Percentiles rank a stretch among this genome's conserved stretches.
These are phyloP conservation scores for Gobius niger DNA, from an alignment of 2,113 vertebrate species.

Conservation along the genomic window DNA sequence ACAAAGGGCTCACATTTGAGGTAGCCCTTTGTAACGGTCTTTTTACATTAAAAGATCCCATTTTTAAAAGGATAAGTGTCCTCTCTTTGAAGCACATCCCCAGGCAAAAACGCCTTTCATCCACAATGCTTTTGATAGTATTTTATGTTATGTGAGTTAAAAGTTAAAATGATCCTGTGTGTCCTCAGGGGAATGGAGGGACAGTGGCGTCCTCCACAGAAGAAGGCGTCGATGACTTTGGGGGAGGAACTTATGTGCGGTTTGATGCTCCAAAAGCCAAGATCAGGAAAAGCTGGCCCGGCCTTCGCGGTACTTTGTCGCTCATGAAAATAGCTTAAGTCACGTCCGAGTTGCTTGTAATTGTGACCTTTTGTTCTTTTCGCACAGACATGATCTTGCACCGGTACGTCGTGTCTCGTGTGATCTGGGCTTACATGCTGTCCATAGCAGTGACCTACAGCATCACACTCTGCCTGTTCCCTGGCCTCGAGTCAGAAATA, in stretches of 20 bases:
- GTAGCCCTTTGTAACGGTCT: neutral
- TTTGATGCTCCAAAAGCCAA: constrained; percentile 85
- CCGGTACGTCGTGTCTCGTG: constrained; percentile 88
- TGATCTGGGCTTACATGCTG: constrained; percentile 98
- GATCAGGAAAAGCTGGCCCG: constrained; percentile 87
- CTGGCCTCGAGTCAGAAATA: constrained; percentile 95
- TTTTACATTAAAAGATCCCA: neutral
- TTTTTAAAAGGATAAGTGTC: neutral
- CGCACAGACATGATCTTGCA: constrained; percentile 90
- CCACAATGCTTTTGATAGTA: neutral
- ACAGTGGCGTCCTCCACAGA: constrained; percentile 69
- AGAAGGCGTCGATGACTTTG: constrained; percentile 72
- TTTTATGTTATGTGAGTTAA: neutral
- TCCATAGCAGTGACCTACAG: constrained; percentile 96
- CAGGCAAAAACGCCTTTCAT: neutral
- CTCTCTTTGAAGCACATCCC: neutral
- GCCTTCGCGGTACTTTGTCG: constrained; percentile 80
- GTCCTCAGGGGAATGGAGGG: constrained; percentile 78
- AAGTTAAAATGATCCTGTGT: neutral
- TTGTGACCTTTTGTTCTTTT: neutral
- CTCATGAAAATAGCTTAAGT: neutral
- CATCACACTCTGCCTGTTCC: constrained; percentile 96
- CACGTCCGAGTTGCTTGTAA: no score
- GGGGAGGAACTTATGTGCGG: constrained; percentile 81
- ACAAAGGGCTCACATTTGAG: neutral